Base-by-base conservation (phyloP, 2,888 invertebrate species). In the Diaperis boleti region DNA sequence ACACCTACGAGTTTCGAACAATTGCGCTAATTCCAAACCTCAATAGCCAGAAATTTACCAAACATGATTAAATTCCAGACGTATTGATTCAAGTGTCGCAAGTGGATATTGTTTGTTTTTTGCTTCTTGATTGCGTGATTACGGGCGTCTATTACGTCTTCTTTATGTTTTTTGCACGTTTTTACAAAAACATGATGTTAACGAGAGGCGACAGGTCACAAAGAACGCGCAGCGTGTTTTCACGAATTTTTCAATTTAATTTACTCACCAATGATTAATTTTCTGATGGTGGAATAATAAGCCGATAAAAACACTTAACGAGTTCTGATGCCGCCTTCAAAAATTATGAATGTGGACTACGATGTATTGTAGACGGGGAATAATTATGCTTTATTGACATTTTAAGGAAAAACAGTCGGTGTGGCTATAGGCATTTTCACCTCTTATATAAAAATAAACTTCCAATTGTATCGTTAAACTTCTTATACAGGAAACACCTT, bases 51-150 rank as follows among this genome's bases (percentile, higher is more conserved):
- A 45, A 22, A 26, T 45, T 45, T 11, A 13, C 29, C 11, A 26
- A 17, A 11, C 8, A 26, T 13, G 45, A 45, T 45, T 22, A 45
- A 26, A 45, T 45, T 45, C 45, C 45, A 45, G 45, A 45, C 45
- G 8, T 13, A 45, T 45, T 18, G 45, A 45, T 45, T 45, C 15
- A 26, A 45, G 11, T n/a, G 29, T 22, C 15, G 7, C 7, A 45
- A 14, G 3, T 18, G 13, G 5, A 45, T 2, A 10, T 44, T 13
- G 10, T 26, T 26, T 29, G 10, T 5, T 45, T 45, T 29, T 45
- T 29, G 13, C 3, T 2, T 5, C 29, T 45, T 45, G 26, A 45
- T 45, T 45, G 14, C 45, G 7, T 26, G 26, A 18, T 42, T 18
- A 18, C 10, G 8, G 41, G 2, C 10, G 20, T 15, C 14, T 39